These are phyloP conservation scores for Drosophila albomicans DNA, from an alignment of 1,140 invertebrate genomes.

Conservation along the genomic window DNA sequence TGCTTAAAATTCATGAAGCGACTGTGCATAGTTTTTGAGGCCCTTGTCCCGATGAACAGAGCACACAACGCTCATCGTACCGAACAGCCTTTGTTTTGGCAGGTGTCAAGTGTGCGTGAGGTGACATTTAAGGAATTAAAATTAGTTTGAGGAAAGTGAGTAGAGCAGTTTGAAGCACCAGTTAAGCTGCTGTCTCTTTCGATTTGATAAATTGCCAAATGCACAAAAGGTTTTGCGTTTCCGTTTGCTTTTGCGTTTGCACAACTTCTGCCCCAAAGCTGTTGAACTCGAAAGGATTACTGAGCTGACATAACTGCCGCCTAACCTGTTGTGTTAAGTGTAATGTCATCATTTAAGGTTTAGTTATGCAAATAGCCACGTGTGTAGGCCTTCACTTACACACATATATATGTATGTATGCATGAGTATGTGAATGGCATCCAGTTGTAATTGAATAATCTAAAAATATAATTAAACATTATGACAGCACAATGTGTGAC, in stretches of 20 bases:
- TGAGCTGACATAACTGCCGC: conserved; percentile 14
- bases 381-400: conserved; percentile 1
- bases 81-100: neutral
- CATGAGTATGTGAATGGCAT: conserved; percentile 1
- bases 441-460: conserved; percentile 35
- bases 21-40: conserved; percentile 38
- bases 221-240: conserved; percentile 34
- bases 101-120: conserved; percentile 16
- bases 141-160: conserved; percentile 50
- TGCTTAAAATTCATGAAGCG: conserved; percentile 74
- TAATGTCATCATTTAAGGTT: conserved; percentile 47
- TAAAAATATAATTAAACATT: conserved; percentile 11
- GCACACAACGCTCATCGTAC: no score
- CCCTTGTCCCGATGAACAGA: conserved; percentile 36
- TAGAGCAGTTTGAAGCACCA: conserved; percentile 13
- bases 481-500: neutral
- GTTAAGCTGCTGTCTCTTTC: conserved; percentile 66
- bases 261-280: conserved; percentile 6
- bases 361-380: conserved; percentile 27
- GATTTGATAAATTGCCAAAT: conserved; percentile 71
- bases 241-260: conserved; percentile 4
- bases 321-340: conserved; percentile 38
- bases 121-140: conserved; percentile 40
- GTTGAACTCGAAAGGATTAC: conserved; percentile 24
- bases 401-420: neutral